phyloP scores from a whole-genome alignment of 2,113 vertebrate genomes.

The Crypturellus undulatus region DNA sequence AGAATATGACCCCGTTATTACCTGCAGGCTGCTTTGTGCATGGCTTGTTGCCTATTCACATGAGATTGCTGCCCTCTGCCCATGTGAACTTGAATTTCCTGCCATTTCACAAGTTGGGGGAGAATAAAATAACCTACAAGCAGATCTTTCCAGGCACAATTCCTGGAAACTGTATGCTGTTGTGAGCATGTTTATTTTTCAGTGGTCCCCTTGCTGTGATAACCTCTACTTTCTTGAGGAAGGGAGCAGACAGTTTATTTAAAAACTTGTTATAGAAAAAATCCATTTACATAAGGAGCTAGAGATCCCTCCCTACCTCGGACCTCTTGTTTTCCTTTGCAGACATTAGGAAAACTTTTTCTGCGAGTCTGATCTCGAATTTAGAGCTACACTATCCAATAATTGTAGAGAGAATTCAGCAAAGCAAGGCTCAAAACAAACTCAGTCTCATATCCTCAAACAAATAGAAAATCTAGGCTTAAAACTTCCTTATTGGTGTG shows the following conservation, averaged over 20 bases:
- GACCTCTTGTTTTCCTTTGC: background rate
- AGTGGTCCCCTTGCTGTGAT: slow-evolving; percentile 25
- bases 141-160: background rate
- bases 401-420: background rate
- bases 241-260: slow-evolving; percentile 52
- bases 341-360: background rate
- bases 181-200: slow-evolving; percentile 57
- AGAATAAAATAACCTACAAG: background rate
- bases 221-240: slow-evolving; percentile 14
- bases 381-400: background rate
- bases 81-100: slow-evolving; percentile 18
- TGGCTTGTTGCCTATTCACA: background rate
- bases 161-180: slow-evolving; percentile 16
- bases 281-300: slow-evolving; percentile 51
- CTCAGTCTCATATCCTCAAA: background rate
- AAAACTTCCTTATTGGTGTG: background rate
- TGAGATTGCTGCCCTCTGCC: background rate
- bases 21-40: background rate
- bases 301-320: background rate
- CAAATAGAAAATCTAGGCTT: background rate
- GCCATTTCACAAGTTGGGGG: background rate
- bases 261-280: slow-evolving; percentile 22
- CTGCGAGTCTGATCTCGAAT: background rate
- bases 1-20: background rate
- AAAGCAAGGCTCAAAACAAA: background rate